Percentiles rank a stretch among this genome's conserved stretches.
These are phyloP conservation scores for Abrostola triplasia DNA, from an alignment of 2,888 invertebrate species.

Conservation along the genomic window DNA sequence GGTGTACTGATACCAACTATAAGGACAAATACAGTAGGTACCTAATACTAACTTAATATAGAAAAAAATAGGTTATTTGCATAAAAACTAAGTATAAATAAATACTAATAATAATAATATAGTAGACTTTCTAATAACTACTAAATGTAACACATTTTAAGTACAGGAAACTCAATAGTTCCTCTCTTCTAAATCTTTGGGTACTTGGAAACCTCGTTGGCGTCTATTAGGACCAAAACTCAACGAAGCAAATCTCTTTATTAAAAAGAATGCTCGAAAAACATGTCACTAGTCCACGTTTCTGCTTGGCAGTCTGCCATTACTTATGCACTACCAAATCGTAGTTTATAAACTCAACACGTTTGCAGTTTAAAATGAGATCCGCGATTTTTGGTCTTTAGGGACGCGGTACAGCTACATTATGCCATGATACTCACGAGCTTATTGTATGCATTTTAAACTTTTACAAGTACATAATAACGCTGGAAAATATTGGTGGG, in stretches of 20 bases:
- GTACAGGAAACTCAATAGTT: neutral
- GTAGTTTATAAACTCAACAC: conserved; percentile 20
- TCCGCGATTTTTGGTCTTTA: conserved; percentile 8
- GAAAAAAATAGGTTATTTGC: too few species aligned
- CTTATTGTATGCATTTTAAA: conserved; percentile 11
- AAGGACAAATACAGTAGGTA: too few species aligned
- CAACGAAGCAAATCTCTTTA: neutral
- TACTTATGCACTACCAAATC: conserved; percentile 5
- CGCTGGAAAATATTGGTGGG: neutral
- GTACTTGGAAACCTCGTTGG: neutral
- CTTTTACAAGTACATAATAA: conserved; percentile 1
- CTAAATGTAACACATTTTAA: neutral
- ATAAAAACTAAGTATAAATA: too few species aligned
- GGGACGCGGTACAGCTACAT: conserved; percentile 7
- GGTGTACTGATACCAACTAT: too few species aligned
- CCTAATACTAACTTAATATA: too few species aligned
- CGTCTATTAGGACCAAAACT: neutral
- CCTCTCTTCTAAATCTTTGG: neutral
- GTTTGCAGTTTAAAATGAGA: conserved; percentile 18
- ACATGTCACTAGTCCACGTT: neutral
- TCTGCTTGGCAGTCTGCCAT: conserved; percentile 26
- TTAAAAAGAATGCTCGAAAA: neutral
- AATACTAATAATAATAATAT: too few species aligned
- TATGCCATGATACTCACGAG: conserved; percentile 1
- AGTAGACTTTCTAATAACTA: too few species aligned